A percentile compares a stretch with the other conserved stretches of the same genome.
Evolutionary conservation across 2,888 invertebrate species (phyloP).

Genomic region (Notodonta dromedarius): DNA sequence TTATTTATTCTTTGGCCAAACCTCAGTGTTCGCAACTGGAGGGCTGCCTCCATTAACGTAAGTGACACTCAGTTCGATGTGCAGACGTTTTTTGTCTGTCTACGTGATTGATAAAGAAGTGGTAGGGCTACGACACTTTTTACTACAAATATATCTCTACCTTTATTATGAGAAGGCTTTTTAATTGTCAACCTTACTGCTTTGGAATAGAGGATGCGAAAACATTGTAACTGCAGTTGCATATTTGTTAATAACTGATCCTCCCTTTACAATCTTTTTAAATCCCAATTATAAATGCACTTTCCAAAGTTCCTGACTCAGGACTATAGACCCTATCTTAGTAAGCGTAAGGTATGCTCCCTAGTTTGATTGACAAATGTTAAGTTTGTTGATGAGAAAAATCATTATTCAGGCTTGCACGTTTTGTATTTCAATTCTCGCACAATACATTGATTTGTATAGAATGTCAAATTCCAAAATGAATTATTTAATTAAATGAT

Average conservation of each 20-base stretch:
- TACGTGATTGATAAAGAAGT: conserved; percentile 80
- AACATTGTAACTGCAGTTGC: conserved; percentile 2
- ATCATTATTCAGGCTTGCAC: conserved; percentile 52
- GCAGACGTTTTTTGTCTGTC: conserved; percentile 74
- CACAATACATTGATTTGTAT: conserved; percentile 40
- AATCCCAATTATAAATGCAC: conserved; percentile 22
- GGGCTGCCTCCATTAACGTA: conserved; percentile 75
- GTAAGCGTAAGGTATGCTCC: conserved; percentile 8
- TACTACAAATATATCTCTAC: conserved; percentile 39
- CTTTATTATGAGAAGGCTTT: conserved; percentile 8
- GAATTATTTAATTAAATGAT: not conserved
- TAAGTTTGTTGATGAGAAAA: conserved; percentile 45
- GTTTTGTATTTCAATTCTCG: conserved; percentile 47
- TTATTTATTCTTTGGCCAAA: conserved; percentile 48
- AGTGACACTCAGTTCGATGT: conserved; percentile 78
- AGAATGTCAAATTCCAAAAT: not conserved
- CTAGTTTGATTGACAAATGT: not conserved
- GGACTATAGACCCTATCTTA: conserved; percentile 10
- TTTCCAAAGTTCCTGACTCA: conserved; percentile 8
- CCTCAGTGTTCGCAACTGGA: conserved; percentile 41
- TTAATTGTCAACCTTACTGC: conserved; percentile 27
- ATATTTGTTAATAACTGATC: conserved; percentile 35
- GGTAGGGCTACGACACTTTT: conserved; percentile 72
- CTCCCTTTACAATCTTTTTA: conserved; percentile 38
- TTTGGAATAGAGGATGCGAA: conserved; percentile 10